Evolutionary conservation across 2,113 vertebrate species (phyloP), one percentile per base, ranked within the genome.

Genomic region (Camarhynchus parvulus): DNA sequence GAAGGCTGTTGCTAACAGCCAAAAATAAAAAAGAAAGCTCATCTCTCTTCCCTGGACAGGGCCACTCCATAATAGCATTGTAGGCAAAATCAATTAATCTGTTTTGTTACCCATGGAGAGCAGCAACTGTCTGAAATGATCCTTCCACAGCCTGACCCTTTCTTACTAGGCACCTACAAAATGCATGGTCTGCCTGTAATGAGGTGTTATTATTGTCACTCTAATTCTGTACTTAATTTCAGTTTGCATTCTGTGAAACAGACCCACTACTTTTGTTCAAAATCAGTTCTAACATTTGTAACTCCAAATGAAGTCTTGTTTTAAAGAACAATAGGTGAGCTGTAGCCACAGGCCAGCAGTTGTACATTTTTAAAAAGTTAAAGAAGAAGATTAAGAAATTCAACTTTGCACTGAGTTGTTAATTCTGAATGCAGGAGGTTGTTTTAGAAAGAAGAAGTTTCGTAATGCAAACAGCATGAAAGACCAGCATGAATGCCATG

Each of bases 361-460:
- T 1, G 1, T 44, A 76, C 11, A 24, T 76, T 73, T 83, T n/a
- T 13, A 4, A 83, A 87, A 90, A 78, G 27, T 50, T 68, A 83
- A 52, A 80, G 27, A 80, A 85, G 42, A 87, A 73, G 68, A 33
- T 83, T 83, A 37, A 95, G 79, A 91, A 87, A 79, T 24, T 73
- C 18, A 56, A 1, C 28, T 24, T 83, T 15, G 28, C 56, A 39
- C 22, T 44, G 59, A 68, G 64, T 70, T 80, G 64, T 72, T 94
- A 93, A 95, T 77, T 59, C 41, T 37, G 50, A 85, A 84, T 84
- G 72, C 9, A 67, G 50, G 55, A 72, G 31, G 31, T 23, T 74
- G 80, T 62, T 79, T 89, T 70, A 69, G 93, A 94, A 95, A 85
- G 63, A 74, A 90, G 70, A 89, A 31, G 33, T 78, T 97, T 96